Percentiles rank a stretch among this genome's conserved stretches.
phyloP scores from a whole-genome alignment of 2,113 vertebrate genomes.

The Poeciliopsis retropinna region DNA sequence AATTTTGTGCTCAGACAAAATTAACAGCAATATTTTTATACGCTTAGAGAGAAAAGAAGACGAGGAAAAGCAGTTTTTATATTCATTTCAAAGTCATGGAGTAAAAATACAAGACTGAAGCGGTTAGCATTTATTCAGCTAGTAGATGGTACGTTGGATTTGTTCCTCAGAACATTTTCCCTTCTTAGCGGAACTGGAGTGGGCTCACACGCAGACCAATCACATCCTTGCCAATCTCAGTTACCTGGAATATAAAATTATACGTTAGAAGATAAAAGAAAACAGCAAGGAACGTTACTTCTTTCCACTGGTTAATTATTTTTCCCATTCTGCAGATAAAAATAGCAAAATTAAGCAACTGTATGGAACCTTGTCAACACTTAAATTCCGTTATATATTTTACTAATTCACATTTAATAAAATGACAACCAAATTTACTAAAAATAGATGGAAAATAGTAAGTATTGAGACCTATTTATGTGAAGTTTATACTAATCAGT shows the following conservation, averaged over 20 bases:
- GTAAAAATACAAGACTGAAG: constrained; percentile 7
- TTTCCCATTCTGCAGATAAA: too few relatives aligned
- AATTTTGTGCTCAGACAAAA: constrained; percentile 7
- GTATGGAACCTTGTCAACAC: background rate
- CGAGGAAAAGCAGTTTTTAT: constrained; percentile 3
- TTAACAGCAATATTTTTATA: constrained; percentile 18
- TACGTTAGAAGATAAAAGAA: background rate
- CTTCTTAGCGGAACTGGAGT: constrained; percentile 91
- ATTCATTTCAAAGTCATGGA: background rate
- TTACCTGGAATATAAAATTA: constrained; percentile 80
- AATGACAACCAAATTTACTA: background rate
- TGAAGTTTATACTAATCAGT: too few relatives aligned
- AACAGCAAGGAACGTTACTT: rapidly evolving
- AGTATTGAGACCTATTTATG: too few relatives aligned
- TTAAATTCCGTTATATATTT: background rate
- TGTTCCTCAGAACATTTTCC: constrained; percentile 13
- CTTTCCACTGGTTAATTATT: too few relatives aligned
- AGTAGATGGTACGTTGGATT: constrained; percentile 17
- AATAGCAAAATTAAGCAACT: background rate
- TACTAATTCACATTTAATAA: background rate
- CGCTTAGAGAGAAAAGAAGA: constrained; percentile 43
- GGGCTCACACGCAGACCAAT: constrained; percentile 95
- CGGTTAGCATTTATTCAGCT: constrained; percentile 22
- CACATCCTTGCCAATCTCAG: constrained; percentile 95
- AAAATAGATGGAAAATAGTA: too few relatives aligned